Evolutionary conservation across 2,888 invertebrate species (phyloP).

Genomic region (Chrysina gloriosa): DNA sequence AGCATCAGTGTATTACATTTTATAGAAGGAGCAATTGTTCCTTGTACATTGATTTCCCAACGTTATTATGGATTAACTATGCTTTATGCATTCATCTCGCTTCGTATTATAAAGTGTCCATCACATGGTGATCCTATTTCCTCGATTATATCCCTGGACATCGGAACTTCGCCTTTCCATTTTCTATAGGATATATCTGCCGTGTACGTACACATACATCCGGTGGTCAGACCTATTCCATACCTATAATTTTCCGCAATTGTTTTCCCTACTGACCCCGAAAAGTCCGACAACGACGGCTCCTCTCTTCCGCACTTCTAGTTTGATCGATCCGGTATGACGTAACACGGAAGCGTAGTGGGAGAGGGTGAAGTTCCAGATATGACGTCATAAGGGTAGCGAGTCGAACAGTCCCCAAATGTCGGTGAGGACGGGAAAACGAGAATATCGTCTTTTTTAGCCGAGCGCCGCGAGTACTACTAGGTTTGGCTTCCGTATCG

Average conservation of each 20-base stretch:
- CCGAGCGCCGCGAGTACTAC: neutral
- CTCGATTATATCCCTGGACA: no score
- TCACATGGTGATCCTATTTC: no score
- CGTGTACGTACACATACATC: neutral
- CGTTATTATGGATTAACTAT: no score
- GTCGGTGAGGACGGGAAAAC: conserved; percentile 49
- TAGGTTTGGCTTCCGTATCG: conserved; percentile 25
- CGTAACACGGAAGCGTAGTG: conserved; percentile 38
- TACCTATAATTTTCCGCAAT: no score
- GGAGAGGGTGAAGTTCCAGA: conserved; percentile 43
- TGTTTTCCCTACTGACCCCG: no score
- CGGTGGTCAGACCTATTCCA: neutral
- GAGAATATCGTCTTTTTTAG: conserved; percentile 41
- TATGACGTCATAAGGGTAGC: conserved; percentile 50
- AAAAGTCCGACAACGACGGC: neutral
- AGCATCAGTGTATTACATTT: no score
- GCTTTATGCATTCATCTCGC: no score
- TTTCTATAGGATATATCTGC: no score
- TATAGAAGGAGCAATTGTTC: no score
- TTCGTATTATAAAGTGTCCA: no score
- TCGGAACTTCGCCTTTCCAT: no score
- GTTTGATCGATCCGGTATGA: conserved; percentile 41
- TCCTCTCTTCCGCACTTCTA: neutral
- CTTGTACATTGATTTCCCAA: no score
- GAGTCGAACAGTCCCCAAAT: conserved; percentile 46